These are phyloP conservation scores for Actinemys pallida DNA, from an alignment of 2,113 vertebrate genomes.

Conservation along the genomic window DNA sequence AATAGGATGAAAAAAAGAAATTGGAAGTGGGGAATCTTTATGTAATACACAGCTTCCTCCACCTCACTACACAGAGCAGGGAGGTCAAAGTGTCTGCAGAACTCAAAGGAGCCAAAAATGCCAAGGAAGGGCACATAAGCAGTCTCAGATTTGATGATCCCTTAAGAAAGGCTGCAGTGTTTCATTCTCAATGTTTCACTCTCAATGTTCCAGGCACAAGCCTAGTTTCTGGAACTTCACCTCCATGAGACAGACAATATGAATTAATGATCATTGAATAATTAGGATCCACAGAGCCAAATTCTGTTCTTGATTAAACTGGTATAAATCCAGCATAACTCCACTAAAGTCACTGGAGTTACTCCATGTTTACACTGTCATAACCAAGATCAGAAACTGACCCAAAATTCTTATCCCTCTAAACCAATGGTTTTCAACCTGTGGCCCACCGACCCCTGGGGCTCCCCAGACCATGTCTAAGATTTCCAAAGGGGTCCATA, in stretches of 20 bases:
- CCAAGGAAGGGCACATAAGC: rapidly evolving
- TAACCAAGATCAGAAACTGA: neutral
- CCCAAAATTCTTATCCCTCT: neutral
- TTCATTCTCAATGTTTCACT: rapidly evolving
- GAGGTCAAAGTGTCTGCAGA: neutral
- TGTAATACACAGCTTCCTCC: neutral
- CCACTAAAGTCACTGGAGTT: rapidly evolving
- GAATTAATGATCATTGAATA: neutral
- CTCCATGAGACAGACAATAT: neutral
- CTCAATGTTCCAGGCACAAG: neutral
- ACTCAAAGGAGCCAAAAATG: neutral
- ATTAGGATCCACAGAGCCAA: neutral
- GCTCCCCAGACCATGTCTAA: neutral
- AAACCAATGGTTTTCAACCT: neutral
- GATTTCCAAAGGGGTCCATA: neutral
- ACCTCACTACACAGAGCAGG: neutral
- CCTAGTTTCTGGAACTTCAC: neutral
- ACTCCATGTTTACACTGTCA: neutral
- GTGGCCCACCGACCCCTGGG: neutral
- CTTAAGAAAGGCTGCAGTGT: neutral
- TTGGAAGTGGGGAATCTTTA: rapidly evolving
- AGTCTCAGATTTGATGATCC: neutral
- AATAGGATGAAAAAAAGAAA: neutral
- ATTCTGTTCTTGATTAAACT: neutral
- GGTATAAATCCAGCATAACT: neutral